Conservation (phyloP, 2,797 vertebrate species). For the Ctenosaura bakeri region DNA sequence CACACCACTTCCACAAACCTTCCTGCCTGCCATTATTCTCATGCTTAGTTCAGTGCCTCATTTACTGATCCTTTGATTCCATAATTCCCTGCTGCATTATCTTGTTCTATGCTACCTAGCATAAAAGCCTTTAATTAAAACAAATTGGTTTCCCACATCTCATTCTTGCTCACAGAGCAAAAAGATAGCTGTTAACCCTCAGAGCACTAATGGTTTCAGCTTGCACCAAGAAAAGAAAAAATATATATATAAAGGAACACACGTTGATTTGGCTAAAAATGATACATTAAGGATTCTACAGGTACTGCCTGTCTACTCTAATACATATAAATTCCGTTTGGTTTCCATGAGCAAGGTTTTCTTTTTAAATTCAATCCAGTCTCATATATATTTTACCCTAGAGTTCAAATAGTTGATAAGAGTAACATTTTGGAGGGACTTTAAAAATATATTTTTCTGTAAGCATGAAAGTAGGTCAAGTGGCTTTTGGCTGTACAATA, state of each 20-base stretch:
- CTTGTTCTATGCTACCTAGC: conserved; percentile 18
- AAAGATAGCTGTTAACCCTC: conserved; percentile 16
- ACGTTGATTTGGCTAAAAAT: conserved; percentile 29
- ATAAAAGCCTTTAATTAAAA: conserved; percentile 11
- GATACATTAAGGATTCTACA: conserved; percentile 21
- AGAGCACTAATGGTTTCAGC: background rate
- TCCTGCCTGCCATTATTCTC: background rate
- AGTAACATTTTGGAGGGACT: background rate
- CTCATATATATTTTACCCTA: conserved; percentile 18
- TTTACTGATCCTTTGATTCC: conserved; percentile 6
- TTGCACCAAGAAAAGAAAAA: conserved; percentile 3
- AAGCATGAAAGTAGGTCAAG: conserved; percentile 3
- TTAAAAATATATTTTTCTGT: conserved; percentile 21
- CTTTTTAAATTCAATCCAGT: background rate
- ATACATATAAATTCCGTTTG: background rate
- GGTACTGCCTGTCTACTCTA: conserved; percentile 9
- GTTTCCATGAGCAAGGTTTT: background rate
- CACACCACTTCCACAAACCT: no score
- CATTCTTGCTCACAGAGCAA: conserved; percentile 21
- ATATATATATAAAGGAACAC: conserved; percentile 27
- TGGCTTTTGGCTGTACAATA: conserved; percentile 5
- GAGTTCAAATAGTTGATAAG: conserved; percentile 20
- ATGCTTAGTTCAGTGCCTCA: background rate
- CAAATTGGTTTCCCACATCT: background rate
- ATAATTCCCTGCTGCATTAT: conserved; percentile 5